Conservation (phyloP, 2,113 vertebrate genomes). For the Suricata suricatta region DNA sequence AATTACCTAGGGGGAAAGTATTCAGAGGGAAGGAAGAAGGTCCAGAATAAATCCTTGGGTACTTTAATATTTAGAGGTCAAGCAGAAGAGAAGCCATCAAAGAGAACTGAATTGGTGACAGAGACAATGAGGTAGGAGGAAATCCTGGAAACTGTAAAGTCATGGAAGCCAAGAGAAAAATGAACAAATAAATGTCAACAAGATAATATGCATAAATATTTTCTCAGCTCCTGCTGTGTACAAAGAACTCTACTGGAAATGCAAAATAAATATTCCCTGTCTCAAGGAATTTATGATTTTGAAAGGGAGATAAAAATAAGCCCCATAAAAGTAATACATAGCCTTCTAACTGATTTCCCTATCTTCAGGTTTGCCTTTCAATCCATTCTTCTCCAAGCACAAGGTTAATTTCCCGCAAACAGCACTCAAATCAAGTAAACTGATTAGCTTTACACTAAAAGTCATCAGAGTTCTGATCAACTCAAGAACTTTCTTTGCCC, state of each 20-base stretch:
- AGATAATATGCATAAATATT: constrained; percentile 39
- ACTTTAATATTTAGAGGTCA: constrained; percentile 39
- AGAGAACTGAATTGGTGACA: constrained; percentile 41
- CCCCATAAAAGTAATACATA: constrained; percentile 28
- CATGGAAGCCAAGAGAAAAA: constrained; percentile 13
- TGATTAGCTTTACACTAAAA: constrained; percentile 42
- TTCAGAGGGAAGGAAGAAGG: neutral
- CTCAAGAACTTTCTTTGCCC: constrained; percentile 27
- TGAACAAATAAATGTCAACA: constrained; percentile 41
- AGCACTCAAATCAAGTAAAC: neutral
- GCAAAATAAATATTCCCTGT: neutral
- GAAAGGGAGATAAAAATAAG: constrained; percentile 26
- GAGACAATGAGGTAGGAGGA: neutral
- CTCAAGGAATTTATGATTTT: constrained; percentile 34
- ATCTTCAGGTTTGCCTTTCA: constrained; percentile 12
- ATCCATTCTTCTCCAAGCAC: neutral
- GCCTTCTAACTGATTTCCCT: neutral
- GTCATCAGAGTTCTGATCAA: neutral
- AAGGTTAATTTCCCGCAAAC: constrained; percentile 18
- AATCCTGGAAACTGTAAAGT: constrained; percentile 13
- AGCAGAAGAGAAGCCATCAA: neutral
- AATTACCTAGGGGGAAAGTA: neutral
- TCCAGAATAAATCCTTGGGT: constrained; percentile 32
- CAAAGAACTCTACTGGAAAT: constrained; percentile 26
- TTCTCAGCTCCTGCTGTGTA: constrained; percentile 29